phyloP scores from a whole-genome alignment of 2,113 vertebrate species.

The Dicerorhinus sumatrensis region DNA sequence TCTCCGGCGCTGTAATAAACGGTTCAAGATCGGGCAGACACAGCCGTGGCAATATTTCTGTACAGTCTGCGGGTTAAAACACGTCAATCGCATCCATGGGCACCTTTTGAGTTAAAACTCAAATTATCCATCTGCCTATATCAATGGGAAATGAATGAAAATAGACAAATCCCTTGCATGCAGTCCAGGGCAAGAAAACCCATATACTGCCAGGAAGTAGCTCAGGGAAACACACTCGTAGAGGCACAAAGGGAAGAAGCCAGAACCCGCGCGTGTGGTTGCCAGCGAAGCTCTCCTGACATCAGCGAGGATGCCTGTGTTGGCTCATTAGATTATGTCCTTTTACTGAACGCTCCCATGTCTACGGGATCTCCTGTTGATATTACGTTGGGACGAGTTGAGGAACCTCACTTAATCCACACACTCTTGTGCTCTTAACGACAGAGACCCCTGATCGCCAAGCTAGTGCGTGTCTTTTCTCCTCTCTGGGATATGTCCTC shows the following conservation, averaged over 20 bases:
- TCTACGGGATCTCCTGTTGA: background rate
- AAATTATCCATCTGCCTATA: conserved; percentile 60
- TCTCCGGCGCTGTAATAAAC: conserved; percentile 86
- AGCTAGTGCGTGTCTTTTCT: accelerated
- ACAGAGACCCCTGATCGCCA: too few species aligned
- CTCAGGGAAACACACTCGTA: background rate
- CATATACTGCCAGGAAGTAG: accelerated
- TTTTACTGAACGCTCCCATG: background rate
- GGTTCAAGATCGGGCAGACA: conserved; percentile 86
- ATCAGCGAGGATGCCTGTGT: accelerated
- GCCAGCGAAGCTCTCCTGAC: accelerated
- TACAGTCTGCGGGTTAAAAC: conserved; percentile 76
- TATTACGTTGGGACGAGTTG: too few species aligned
- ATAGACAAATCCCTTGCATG: conserved; percentile 32
- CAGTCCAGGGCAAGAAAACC: background rate
- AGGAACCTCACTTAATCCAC: background rate
- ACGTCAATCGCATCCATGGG: conserved; percentile 62
- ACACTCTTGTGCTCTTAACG: accelerated
- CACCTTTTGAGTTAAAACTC: conserved; percentile 68
- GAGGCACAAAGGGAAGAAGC: background rate
- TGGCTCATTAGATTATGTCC: accelerated
- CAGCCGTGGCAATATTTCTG: conserved; percentile 82
- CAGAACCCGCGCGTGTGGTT: accelerated
- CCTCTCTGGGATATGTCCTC: too few species aligned
- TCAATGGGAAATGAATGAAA: background rate